Base-by-base conservation (phyloP, 2,797 vertebrate species). In the Hypotaenidia okinawae region DNA sequence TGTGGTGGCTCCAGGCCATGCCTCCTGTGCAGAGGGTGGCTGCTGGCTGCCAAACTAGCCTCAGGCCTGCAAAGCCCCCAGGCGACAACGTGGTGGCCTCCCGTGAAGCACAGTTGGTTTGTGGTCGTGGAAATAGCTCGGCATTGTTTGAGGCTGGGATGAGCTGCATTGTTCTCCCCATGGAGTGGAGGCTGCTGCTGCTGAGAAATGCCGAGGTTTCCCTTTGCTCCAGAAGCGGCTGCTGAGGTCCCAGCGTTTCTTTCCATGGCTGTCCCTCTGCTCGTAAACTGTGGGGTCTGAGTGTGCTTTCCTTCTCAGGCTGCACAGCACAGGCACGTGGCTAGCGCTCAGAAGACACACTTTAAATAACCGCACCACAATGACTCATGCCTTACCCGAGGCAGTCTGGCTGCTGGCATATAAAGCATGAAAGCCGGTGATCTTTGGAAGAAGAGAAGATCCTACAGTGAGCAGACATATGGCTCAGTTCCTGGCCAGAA, bases 381-480 rank as follows among this genome's bases (percentile, higher is more conserved):
- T 95, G 96, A 97, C 87, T 97, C 96, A 97, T 94, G 86, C 91
- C 49, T 84, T 77, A 93, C 91, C 93, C 75, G 80, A 93, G 89
- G 93, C 92, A 87, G 94, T 84, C 94, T 96, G 95, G 87, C 89
- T 96, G 84, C 93, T 91, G 85, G 93, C 89, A 12, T 39, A 74
- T 30, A 72, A 86, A 84, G 81, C 90, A 76, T 80, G 90, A 89
- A 94, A 94, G 92, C 79, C 47, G 7, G 84, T 89, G 93, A 96
- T 93, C 92, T 93, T 94, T 93, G 94, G 89, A 96, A 89, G 86
- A 69, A 62, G 84, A 94, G 62, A 92, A 72, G 83, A 85, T 97
- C 94, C 90, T 89, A 85, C 90, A 90, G 91, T 1, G 81, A 96
- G 69, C 86, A 94, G 89, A 89, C 94, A 96, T 91, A 95, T 90